These are phyloP conservation scores for Crax fasciolata DNA, from an alignment of 2,797 vertebrate species.

Conservation along the genomic window DNA sequence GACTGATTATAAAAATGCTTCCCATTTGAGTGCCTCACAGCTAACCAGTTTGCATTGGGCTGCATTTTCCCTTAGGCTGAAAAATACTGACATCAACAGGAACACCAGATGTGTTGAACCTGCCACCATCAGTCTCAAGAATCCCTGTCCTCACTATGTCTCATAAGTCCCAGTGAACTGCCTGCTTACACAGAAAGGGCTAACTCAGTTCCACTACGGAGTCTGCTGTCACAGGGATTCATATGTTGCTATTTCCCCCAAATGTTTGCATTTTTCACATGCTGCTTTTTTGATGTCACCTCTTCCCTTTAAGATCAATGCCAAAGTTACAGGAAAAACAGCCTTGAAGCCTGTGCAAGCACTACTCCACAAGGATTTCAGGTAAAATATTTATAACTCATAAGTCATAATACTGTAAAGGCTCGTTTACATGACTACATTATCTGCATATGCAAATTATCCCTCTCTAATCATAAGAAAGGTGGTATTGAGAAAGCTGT, in stretches of 20 bases:
- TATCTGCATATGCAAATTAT: neutral
- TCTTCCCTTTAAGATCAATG: constrained; percentile 27
- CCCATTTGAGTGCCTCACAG: neutral
- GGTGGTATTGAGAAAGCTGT: neutral
- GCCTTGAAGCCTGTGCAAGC: neutral
- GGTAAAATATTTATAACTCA: neutral
- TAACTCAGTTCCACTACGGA: neutral
- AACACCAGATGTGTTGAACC: constrained; percentile 13
- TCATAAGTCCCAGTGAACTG: neutral
- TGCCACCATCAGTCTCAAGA: constrained; percentile 27
- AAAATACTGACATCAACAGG: constrained; percentile 43
- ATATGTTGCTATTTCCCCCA: neutral
- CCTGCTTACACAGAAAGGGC: neutral
- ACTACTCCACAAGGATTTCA: neutral
- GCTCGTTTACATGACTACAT: fast-evolving
- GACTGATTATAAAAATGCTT: constrained; percentile 57
- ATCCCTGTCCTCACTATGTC: constrained; percentile 27
- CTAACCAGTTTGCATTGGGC: neutral
- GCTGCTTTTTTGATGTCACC: neutral
- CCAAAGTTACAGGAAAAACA: neutral
- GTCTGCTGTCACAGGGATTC: neutral
- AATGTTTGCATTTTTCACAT: constrained; percentile 1
- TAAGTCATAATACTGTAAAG: neutral
- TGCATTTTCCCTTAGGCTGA: constrained; percentile 21
- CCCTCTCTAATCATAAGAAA: neutral